phyloP scores from a whole-genome alignment of 2,797 vertebrate species.

The Ispidina picta region DNA sequence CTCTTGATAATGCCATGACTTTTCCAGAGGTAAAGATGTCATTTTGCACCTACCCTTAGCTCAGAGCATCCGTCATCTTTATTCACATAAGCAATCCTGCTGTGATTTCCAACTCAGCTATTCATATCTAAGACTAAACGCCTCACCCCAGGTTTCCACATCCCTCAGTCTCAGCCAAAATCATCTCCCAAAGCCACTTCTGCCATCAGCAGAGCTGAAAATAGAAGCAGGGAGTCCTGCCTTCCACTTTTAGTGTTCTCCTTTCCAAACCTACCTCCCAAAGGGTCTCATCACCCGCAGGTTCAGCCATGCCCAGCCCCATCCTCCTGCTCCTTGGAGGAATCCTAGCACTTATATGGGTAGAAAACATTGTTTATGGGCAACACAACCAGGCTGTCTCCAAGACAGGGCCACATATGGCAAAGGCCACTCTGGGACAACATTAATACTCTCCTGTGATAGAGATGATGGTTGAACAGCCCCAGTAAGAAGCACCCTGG shows the following conservation, averaged over 20 bases:
- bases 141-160: neutral
- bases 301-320: neutral
- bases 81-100: neutral
- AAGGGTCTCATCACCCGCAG: accelerated
- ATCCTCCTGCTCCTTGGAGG: neutral
- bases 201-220: slow-evolving; percentile 4
- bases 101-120: neutral
- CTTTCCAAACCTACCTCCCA: neutral
- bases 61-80: neutral
- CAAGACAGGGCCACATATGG: neutral
- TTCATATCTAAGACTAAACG: neutral
- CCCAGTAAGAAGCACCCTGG: neutral
- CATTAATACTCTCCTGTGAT: neutral
- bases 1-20: neutral
- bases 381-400: neutral
- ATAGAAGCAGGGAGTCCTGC: slow-evolving; percentile 21
- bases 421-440: neutral
- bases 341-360: accelerated
- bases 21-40: neutral
- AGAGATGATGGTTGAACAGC: neutral
- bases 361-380: neutral
- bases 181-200: neutral
- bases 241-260: neutral
- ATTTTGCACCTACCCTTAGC: neutral
- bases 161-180: slow-evolving; percentile 9